Evolutionary conservation across 2,888 invertebrate genomes (phyloP).

Genomic region (Harpalus rufipes): DNA sequence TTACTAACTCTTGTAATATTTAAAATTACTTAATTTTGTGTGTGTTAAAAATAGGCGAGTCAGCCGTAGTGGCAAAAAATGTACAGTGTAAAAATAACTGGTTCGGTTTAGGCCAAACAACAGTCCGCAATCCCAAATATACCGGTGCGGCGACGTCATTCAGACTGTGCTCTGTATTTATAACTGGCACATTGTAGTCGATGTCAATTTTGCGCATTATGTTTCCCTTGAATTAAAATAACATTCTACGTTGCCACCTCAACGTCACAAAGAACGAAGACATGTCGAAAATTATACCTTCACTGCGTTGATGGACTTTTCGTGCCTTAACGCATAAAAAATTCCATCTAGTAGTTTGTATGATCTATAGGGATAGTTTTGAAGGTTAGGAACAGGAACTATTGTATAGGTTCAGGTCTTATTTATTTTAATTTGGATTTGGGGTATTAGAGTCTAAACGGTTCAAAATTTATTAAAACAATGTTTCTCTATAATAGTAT

Average conservation of each 20-base stretch:
- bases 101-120: constrained; percentile 61
- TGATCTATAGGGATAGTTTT: too few relatives aligned
- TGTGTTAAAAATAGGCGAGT: constrained; percentile 54
- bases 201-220: constrained; percentile 65
- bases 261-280: constrained; percentile 14
- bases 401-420: too few relatives aligned
- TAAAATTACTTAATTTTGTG: constrained; percentile 38
- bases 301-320: too few relatives aligned
- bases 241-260: constrained; percentile 24
- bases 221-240: constrained; percentile 60
- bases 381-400: too few relatives aligned
- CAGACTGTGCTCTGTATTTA: constrained; percentile 32
- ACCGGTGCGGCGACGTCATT: constrained; percentile 60
- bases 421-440: too few relatives aligned
- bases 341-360: too few relatives aligned
- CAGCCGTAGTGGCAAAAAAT: constrained; percentile 61
- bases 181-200: constrained; percentile 64
- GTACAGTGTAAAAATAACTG: constrained; percentile 58
- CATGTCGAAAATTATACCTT: too few relatives aligned
- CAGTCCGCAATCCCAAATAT: constrained; percentile 55
- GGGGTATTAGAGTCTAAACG: too few relatives aligned
- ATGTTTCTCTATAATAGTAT: too few relatives aligned
- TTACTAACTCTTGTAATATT: constrained; percentile 32
- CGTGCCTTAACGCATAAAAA: too few relatives aligned
- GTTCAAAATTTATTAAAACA: too few relatives aligned